Conservation (phyloP, 1,140 invertebrate genomes). For the Lycorma delicatula region DNA sequence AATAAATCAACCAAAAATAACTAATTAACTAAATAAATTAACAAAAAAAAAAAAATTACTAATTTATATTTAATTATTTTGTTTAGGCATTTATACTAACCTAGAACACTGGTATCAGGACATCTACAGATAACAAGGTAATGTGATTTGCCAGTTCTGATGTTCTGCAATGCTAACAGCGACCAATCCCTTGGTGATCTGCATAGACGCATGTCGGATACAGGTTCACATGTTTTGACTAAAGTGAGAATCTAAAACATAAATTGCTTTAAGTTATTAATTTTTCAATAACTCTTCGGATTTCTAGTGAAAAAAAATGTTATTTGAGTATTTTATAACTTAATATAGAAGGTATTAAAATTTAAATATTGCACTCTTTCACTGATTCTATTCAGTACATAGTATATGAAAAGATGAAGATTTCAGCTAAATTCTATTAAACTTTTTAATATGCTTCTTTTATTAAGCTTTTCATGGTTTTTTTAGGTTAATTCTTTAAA, state of each 20-base stretch:
- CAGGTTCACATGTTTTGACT: constrained; percentile 87
- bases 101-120: constrained; percentile 49
- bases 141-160: constrained; percentile 86
- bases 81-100: constrained; percentile 21
- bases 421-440: no score
- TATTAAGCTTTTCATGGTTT: no score
- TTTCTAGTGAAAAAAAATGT: background rate
- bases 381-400: background rate
- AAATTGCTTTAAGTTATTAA: background rate
- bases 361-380: background rate
- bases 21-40: no score
- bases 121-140: constrained; percentile 89
- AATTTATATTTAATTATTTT: background rate
- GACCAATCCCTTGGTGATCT: constrained; percentile 84
- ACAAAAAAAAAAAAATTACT: background rate
- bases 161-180: constrained; percentile 80
- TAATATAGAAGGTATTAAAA: background rate
- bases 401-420: no score
- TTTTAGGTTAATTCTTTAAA: no score
- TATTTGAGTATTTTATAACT: background rate
- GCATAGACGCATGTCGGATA: constrained; percentile 80
- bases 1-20: no score
- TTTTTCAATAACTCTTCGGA: background rate
- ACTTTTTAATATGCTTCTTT: no score
- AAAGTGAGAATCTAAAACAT: constrained; percentile 64